Base-by-base conservation (phyloP, 2,888 invertebrate genomes). In the Callyntrura sp. region DNA sequence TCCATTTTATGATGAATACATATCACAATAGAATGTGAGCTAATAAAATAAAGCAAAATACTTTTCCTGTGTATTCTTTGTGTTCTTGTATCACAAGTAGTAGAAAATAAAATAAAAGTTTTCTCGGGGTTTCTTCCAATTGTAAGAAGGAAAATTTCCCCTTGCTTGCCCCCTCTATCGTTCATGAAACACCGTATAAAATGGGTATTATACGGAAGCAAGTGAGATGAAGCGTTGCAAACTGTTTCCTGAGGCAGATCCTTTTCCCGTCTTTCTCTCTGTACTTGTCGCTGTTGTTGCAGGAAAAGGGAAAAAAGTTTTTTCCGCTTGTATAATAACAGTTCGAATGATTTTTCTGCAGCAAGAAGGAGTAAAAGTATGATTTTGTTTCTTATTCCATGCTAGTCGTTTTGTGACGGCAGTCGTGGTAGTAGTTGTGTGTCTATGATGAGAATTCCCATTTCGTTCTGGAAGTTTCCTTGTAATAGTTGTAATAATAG, bases 141-240 rank as follows among this genome's bases (percentile, higher is more conserved):
- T 28, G 9, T 6, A 14, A 1, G 5, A 12, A 28, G 25, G 28
- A 62, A 12, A 3, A 25, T 12, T 62, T 62, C 62, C 28, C 23
- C 35, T 35, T 35, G 35, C 35, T 35, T 35, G 35, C 35, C 12
- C 14, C 12, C 25, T 28, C 25, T 62, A 28, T 28, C 23, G 62
- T 28, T 62, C 62, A 62, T 62, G 62, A 62, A 62, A 12, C 25
- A 23, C 51, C 51, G 51, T 23, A 51, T 48, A 76, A 76, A 76
- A 48, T 8, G 51, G 25, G 76, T n/a, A 51, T 35, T 35, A 35
- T 5, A 55, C 20, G 51, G 76, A 51, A 76, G 25, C 35, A 48
- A 85, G 76, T 62, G 85, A 78, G 78, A 85, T 78, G 62, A 85
- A 73, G 85, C 85, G 78, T 85, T 85, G 78, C 48, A 76, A 85